These are phyloP conservation scores for Karalla daura DNA, from an alignment of 2,797 vertebrate genomes.

Conservation along the genomic window DNA sequence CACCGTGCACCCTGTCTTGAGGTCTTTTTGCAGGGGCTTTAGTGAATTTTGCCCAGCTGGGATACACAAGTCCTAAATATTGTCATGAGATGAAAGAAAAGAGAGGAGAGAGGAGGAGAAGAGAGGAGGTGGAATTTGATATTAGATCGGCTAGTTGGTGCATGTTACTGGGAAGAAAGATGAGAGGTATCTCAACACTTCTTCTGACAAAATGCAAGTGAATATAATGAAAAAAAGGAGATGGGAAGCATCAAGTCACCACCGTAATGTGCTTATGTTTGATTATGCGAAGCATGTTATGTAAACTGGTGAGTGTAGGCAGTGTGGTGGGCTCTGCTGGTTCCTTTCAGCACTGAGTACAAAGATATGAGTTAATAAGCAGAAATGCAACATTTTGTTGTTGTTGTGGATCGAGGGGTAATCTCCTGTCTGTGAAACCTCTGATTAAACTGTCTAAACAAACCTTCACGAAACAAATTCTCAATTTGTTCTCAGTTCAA, in stretches of 20 bases:
- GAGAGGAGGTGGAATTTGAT: neutral
- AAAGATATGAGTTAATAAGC: slow-evolving; percentile 34
- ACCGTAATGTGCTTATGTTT: slow-evolving; percentile 12
- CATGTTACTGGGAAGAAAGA: neutral
- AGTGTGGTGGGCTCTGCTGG: slow-evolving; percentile 16
- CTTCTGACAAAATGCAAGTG: neutral
- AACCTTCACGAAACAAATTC: too few species aligned
- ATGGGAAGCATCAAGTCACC: neutral
- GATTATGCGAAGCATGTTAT: slow-evolving; percentile 31
- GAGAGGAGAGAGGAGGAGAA: neutral
- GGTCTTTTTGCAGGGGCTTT: neutral
- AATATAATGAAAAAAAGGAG: neutral
- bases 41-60: neutral
- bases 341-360: slow-evolving; percentile 19
- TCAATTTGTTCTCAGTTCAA: too few species aligned
- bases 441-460: neutral
- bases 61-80: slow-evolving; percentile 13
- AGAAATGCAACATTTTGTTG: slow-evolving; percentile 10
- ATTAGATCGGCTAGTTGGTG: slow-evolving; percentile 16
- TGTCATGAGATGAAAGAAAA: slow-evolving; percentile 39
- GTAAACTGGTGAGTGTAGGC: slow-evolving; percentile 19
- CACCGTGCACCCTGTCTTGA: too few species aligned
- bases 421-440: slow-evolving; percentile 1
- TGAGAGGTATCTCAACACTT: slow-evolving; percentile 4
- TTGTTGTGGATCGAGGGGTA: slow-evolving; percentile 6